A percentile compares a stretch with the other conserved stretches of the same genome.
phyloP scores from a whole-genome alignment of 2,113 vertebrate genomes.

The Pristiophorus japonicus region DNA sequence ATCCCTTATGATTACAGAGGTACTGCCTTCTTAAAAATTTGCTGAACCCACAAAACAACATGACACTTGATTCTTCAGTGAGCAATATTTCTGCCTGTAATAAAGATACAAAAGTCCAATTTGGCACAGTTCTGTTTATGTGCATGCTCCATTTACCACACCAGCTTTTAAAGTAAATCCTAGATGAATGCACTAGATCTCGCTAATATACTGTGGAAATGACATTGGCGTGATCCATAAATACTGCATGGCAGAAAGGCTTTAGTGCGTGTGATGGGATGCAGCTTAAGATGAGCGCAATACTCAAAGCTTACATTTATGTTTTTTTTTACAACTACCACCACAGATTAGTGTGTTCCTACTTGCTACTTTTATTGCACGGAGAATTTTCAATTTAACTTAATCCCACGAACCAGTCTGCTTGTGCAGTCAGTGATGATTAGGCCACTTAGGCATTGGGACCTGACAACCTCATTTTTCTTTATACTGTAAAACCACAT shows the following conservation, averaged over 20 bases:
- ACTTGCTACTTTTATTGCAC: background rate
- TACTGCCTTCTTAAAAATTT: background rate
- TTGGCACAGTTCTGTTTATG: background rate
- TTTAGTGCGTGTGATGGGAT: background rate
- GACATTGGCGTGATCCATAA: background rate
- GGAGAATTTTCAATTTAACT: background rate
- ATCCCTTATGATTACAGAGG: constrained; percentile 31
- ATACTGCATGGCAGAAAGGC: background rate
- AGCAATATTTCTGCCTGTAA: background rate
- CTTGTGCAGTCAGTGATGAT: background rate
- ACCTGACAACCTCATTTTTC: background rate
- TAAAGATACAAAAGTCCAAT: background rate
- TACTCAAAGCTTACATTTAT: background rate
- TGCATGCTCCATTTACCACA: background rate
- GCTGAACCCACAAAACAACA: constrained; percentile 29
- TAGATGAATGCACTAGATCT: background rate
- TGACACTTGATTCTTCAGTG: background rate
- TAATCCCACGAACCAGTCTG: background rate
- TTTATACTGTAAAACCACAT: background rate
- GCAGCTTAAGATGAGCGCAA: background rate
- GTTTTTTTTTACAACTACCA: background rate
- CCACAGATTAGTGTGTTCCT: background rate
- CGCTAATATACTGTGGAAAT: background rate
- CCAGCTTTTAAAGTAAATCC: background rate
- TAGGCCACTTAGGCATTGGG: background rate